Base-by-base conservation (phyloP, 2,113 vertebrate species). In the Isichthys henryi region DNA sequence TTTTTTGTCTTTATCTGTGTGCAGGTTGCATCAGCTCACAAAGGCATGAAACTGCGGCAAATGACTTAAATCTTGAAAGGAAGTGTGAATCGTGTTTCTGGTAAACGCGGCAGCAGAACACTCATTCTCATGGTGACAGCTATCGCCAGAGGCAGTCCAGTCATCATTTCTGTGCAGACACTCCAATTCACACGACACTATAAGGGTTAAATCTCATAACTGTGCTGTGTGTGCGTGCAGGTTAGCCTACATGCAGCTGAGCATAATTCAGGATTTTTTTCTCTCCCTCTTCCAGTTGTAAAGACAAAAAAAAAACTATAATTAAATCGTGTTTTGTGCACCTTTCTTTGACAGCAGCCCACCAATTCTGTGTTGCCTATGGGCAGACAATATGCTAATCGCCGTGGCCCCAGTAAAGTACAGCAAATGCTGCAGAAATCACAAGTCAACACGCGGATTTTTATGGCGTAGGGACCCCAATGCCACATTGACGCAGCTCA, bases 381-480 rank as follows among this genome's bases (percentile, higher is more conserved):
- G 74, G 31, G 74, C 74, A 80, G 74, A 70, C n/a, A 80, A 80
- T 43, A 43, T 19, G 8, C 74, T 31, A 80, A 80, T 43, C 35
- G 74, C 35, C 35, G 74, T 80, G 17, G 13, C 35, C 74, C 35
- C 74, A 13, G 91, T 92, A 91, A 86, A 90, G 92, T 94, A 87
- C 92, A 94, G 93, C 94, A 94, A 95, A 94, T 93, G 94, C 92
- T 94, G 94, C 94, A 92, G 92, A 90, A 89, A 94, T 94, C 94
- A 80, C 35, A 80, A 80, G 74, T 15, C 35, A 39, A 80, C 31
- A 80, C 17, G 35, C 35, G 35, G 74, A 80, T 80, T 43, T 80
- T 35, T 80, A 80, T 43, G 74, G 31, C 35, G 74, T 7, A 43
- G 74, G 92, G 93, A 94, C 93, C 94, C 91, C 94, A 19, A 93